These are phyloP conservation scores for Hyperopisus bebe DNA, from an alignment of 2,113 vertebrate species.

Conservation along the genomic window DNA sequence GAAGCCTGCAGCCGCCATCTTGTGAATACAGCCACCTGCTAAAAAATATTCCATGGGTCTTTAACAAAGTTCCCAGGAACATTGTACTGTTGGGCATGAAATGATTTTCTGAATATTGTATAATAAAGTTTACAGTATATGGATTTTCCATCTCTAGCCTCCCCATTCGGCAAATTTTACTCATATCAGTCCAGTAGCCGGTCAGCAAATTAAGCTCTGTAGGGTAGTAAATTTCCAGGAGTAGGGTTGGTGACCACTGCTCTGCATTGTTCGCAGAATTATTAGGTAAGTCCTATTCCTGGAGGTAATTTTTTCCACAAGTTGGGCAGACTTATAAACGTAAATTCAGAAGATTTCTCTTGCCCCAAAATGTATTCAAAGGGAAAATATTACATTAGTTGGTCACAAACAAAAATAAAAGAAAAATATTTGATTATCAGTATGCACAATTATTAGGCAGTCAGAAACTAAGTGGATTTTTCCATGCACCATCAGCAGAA, in stretches of 20 bases:
- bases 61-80: neutral
- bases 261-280: neutral
- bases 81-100: too few relatives aligned
- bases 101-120: too few relatives aligned
- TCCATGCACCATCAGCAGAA: neutral
- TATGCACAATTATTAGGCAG: neutral
- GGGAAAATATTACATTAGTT: neutral
- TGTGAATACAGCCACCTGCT: neutral
- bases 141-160: too few relatives aligned
- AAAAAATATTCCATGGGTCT: neutral
- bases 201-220: neutral
- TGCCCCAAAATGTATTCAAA: neutral
- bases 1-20: neutral
- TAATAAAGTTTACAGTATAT: too few relatives aligned
- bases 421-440: neutral
- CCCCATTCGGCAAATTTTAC: too few relatives aligned
- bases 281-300: neutral
- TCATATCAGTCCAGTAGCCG: too few relatives aligned
- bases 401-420: neutral
- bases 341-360: neutral
- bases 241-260: neutral
- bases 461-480: neutral
- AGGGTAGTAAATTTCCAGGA: neutral
- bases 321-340: neutral
- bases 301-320: neutral